Base-by-base conservation (phyloP, 2,888 invertebrate genomes). In the Andrena haemorrhoa region DNA sequence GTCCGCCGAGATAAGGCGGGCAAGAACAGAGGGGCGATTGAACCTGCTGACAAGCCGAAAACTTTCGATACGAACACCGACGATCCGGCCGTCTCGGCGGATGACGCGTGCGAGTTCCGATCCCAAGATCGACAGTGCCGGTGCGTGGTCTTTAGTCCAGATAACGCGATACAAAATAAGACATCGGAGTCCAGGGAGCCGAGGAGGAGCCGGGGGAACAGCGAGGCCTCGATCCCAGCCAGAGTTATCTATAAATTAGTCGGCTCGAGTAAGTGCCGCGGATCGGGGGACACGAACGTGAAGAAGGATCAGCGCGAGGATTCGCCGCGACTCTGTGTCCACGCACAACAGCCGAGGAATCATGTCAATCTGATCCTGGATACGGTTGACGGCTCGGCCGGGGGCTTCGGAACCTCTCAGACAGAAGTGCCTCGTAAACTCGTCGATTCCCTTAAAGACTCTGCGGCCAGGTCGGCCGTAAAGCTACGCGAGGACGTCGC, bases 361-460 rank as follows among this genome's bases (percentile, higher is more conserved):
- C 65, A 53, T 31, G 63, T 8, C 70, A 64, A 83, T 74, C 63
- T 63, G 33, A 78, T 58, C 65, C 26, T 26, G 41, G 79, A 82
- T 64, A 70, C 53, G 69, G 72, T 51, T 10, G 65, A 68, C 26
- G 41, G 35, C 51, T 12, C 49, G 41, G 31, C 41, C 56, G 58
- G 49, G 31, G 65, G 12, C 16, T 35, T 31, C 10, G 41, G 49
- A 23, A 20, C 8, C 33, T 35, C 53, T 47, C 41, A 29, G 20
- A 49, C 41, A 8, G 53, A 87, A 70, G 68, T 58, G 8, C 29
- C 82, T 84, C 75, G 85, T 60, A 85, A 83, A 83, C 63, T 78
- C 26, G 69, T 63, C 64, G 83, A 86, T 78, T 65, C 68, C 26
- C 61, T 31, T 29, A 35, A 56, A 58, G 75, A 81, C 73, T 33